These are phyloP conservation scores for Galleria mellonella DNA, from an alignment of 1,140 invertebrate genomes.

Conservation along the genomic window DNA sequence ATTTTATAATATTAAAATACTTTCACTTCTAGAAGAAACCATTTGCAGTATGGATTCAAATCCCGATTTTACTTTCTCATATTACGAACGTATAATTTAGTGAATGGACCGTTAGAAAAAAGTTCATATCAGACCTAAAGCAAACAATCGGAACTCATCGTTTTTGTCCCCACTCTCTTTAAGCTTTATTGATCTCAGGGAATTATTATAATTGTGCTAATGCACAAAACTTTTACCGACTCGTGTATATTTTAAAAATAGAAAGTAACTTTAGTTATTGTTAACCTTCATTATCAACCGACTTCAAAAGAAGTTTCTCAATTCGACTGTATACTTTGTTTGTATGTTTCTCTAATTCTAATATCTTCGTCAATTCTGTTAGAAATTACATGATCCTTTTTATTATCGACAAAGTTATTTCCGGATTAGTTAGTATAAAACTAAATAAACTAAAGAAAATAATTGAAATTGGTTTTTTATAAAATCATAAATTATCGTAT, in stretches of 20 bases:
- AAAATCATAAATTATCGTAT: too few species aligned
- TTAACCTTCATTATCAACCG: too few species aligned
- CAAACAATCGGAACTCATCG: conserved; percentile 52
- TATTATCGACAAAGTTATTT: too few species aligned
- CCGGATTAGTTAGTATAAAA: too few species aligned
- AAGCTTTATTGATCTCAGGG: conserved; percentile 36
- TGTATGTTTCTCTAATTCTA: too few species aligned
- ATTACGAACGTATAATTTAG: conserved; percentile 64
- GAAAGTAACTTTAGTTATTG: conserved; percentile 46
- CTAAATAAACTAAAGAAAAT: too few species aligned
- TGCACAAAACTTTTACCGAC: conserved; percentile 56
- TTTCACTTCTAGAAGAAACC: conserved; percentile 53
- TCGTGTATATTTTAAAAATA: conserved; percentile 35
- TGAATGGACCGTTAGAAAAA: conserved; percentile 50
- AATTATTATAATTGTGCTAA: conserved; percentile 57
- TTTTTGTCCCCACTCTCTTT: conserved; percentile 31
- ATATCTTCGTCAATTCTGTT: too few species aligned
- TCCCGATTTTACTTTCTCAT: conserved; percentile 59
- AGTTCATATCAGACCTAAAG: conserved; percentile 33
- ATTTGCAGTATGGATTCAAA: conserved; percentile 50
- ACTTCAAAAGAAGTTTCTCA: too few species aligned
- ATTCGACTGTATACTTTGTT: too few species aligned
- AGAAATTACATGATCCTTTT: too few species aligned
- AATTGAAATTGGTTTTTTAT: too few species aligned
- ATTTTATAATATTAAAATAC: conserved; percentile 10